These are phyloP conservation scores for Benthochromis sp. DNA, from an alignment of 2,113 vertebrate species.

Conservation along the genomic window DNA sequence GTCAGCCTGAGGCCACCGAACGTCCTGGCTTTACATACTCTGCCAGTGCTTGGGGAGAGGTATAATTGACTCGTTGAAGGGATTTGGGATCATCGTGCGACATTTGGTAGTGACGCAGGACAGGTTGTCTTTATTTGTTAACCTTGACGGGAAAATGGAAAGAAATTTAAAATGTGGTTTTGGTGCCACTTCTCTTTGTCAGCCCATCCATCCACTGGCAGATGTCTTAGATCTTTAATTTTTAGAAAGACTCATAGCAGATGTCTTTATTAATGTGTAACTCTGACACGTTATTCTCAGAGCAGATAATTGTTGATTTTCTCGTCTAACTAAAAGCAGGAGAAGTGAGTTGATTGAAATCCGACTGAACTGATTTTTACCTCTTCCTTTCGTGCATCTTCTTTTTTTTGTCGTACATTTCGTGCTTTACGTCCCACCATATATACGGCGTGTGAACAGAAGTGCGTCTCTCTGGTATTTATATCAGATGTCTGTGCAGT, in stretches of 20 bases:
- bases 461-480: background rate
- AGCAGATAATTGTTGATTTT: background rate
- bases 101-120: slow-evolving; percentile 24
- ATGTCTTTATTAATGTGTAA: background rate
- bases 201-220: background rate
- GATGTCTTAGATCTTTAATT: background rate
- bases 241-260: background rate
- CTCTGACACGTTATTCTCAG: background rate
- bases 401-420: background rate
- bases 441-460: background rate
- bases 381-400: background rate
- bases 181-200: slow-evolving; percentile 23
- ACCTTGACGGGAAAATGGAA: slow-evolving; percentile 11
- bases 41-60: slow-evolving; percentile 38
- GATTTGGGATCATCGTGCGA: slow-evolving; percentile 30
- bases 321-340: background rate
- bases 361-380: background rate
- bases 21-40: slow-evolving; percentile 18
- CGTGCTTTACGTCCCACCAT: background rate
- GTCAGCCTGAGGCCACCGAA: slow-evolving; percentile 30
- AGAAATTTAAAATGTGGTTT: slow-evolving; percentile 12
- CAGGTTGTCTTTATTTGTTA: slow-evolving; percentile 13
- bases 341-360: background rate
- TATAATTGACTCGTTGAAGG: slow-evolving; percentile 42
- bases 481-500: background rate